Conservation (phyloP, 2,113 vertebrate genomes). For the Brachyhypopomus gauderio region DNA sequence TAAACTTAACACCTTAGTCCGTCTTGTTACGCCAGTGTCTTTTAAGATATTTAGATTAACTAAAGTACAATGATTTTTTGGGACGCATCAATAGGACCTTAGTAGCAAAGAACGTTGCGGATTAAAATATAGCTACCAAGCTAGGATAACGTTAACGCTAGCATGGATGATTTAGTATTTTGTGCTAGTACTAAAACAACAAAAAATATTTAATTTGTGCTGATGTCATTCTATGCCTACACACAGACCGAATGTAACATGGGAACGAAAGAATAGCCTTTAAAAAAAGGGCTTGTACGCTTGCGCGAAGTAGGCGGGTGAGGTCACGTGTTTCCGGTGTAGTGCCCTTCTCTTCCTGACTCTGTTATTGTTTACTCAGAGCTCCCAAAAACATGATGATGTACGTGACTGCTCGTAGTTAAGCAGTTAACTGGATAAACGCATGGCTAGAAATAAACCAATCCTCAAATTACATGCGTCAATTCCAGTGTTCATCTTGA, state of each 20-base stretch:
- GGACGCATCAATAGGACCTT: too few relatives aligned
- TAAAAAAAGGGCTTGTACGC: conserved; percentile 34
- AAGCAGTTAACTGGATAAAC: too few relatives aligned
- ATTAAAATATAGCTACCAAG: too few relatives aligned
- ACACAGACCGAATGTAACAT: background rate
- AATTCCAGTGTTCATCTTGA: too few relatives aligned
- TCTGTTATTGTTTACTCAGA: conserved; percentile 20
- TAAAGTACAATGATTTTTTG: background rate
- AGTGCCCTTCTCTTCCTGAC: conserved; percentile 20
- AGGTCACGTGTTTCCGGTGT: conserved; percentile 27
- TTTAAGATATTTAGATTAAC: background rate
- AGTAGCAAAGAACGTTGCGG: too few relatives aligned
- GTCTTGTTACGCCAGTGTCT: background rate
- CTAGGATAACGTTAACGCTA: too few relatives aligned
- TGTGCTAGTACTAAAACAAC: background rate
- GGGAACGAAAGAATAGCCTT: conserved; percentile 14
- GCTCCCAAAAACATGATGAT: background rate
- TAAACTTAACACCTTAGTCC: background rate
- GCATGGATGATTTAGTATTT: background rate
- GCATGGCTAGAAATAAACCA: too few relatives aligned
- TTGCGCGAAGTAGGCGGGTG: conserved; percentile 28
- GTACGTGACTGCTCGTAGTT: too few relatives aligned
- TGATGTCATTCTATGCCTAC: background rate
- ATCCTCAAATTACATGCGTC: too few relatives aligned
- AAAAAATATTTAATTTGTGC: background rate